Conservation (phyloP, 2,888 invertebrate genomes). For the Cepaea hortensis region DNA sequence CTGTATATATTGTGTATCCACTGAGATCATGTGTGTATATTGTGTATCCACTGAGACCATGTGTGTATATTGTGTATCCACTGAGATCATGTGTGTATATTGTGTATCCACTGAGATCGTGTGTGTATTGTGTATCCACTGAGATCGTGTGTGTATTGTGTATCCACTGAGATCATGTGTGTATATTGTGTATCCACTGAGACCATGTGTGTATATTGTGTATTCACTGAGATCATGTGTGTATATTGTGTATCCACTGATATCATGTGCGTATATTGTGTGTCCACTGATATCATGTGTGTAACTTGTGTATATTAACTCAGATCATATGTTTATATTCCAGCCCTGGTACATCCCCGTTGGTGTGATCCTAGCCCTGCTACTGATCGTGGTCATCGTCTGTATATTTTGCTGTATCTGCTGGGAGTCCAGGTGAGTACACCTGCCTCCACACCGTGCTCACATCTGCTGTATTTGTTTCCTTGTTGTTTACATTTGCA, state of each 20-base stretch:
- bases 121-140: no score
- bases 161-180: not conserved
- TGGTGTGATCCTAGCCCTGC: constrained; percentile 50
- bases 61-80: no score
- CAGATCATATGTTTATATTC: not conserved
- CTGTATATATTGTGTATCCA: no score
- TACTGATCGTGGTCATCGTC: constrained; percentile 51
- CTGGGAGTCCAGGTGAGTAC: constrained; percentile 50
- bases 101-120: no score
- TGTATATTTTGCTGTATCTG: constrained; percentile 50
- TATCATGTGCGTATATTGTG: no score
- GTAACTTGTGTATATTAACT: not conserved
- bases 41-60: no score
- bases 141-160: not conserved
- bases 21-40: not conserved
- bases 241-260: no score
- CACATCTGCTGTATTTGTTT: not conserved
- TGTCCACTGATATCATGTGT: not conserved
- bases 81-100: no score
- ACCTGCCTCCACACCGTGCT: not conserved
- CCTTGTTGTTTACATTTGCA: no score
- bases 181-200: no score
- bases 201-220: no score
- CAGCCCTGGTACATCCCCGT: constrained; percentile 56
- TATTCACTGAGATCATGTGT: no score